phyloP scores from a whole-genome alignment of 2,888 invertebrate genomes.

The Drosophila nr. fundita region DNA sequence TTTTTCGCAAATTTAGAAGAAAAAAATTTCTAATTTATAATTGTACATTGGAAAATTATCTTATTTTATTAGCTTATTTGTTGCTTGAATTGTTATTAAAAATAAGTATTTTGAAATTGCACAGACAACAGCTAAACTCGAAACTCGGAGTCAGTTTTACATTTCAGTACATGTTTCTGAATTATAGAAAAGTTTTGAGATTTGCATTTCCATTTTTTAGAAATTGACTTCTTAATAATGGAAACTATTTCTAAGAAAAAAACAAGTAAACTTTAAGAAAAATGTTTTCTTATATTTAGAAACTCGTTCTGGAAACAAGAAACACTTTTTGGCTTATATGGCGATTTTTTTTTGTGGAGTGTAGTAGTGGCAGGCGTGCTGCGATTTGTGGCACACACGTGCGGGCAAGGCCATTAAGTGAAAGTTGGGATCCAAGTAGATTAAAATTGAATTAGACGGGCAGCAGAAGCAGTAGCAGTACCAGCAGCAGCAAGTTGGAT shows the following conservation, averaged over 20 bases:
- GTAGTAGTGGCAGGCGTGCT: not conserved
- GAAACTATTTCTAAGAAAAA: not conserved
- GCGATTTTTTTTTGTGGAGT: not conserved
- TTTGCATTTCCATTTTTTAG: not conserved
- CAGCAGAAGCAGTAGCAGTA: not conserved
- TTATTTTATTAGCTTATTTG: not conserved
- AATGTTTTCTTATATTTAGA: not conserved
- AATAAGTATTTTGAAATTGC: not conserved
- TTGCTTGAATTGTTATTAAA: not conserved
- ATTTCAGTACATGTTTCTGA: not conserved
- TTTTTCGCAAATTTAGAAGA: not conserved
- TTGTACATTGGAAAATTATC: not conserved
- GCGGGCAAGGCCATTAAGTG: slow-evolving; percentile 9
- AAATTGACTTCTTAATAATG: not conserved
- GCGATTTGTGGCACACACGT: slow-evolving; percentile 17
- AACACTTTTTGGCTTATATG: not conserved
- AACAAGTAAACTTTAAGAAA: not conserved
- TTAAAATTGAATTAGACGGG: slow-evolving; percentile 51
- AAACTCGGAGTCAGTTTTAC: not conserved
- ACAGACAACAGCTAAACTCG: not conserved
- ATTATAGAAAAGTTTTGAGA: not conserved
- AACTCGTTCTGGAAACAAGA: not conserved
- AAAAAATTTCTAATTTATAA: rapidly evolving
- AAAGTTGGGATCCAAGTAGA: slow-evolving; percentile 43
- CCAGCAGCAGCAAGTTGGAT: not conserved